Evolutionary conservation across 2,888 invertebrate genomes (phyloP).

Genomic region (Mechanitis mazaeus): DNA sequence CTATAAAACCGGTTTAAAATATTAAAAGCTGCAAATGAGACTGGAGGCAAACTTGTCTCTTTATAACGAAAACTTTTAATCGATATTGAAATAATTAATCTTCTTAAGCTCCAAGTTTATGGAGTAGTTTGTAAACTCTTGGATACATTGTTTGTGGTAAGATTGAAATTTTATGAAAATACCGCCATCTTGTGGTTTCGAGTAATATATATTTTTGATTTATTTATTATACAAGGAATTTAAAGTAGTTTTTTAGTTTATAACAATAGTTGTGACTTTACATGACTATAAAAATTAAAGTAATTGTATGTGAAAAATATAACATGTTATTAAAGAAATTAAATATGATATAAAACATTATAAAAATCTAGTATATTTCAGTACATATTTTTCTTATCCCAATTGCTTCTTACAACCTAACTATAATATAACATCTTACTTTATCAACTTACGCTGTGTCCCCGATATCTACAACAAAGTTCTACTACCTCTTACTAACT

Average conservation of each 20-base stretch:
- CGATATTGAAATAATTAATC: conserved; percentile 37
- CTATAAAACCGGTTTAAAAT: background rate
- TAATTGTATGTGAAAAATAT: background rate
- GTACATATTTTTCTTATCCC: background rate
- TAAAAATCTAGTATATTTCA: background rate
- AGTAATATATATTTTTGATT: background rate
- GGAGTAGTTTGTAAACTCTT: conserved; percentile 24
- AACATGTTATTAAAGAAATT: background rate
- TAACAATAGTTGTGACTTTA: too few relatives aligned
- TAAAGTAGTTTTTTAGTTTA: too few relatives aligned
- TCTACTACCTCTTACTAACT: conserved; percentile 1
- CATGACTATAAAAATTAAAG: too few relatives aligned
- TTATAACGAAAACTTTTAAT: conserved; percentile 33
- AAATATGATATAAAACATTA: too few relatives aligned
- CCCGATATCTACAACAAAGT: conserved; percentile 4
- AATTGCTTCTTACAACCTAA: background rate
- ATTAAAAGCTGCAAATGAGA: conserved; percentile 3
- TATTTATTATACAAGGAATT: background rate
- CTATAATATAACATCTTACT: background rate
- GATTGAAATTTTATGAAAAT: background rate
- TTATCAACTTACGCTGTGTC: background rate
- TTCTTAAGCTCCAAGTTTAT: conserved; percentile 28
- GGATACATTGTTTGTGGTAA: conserved; percentile 5
- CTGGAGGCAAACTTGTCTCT: conserved; percentile 2
- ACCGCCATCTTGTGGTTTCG: background rate